Percentiles rank a stretch among this genome's conserved stretches.
Evolutionary conservation across 2,888 invertebrate species (phyloP).

Genomic region (Oxycera nigricornis): DNA sequence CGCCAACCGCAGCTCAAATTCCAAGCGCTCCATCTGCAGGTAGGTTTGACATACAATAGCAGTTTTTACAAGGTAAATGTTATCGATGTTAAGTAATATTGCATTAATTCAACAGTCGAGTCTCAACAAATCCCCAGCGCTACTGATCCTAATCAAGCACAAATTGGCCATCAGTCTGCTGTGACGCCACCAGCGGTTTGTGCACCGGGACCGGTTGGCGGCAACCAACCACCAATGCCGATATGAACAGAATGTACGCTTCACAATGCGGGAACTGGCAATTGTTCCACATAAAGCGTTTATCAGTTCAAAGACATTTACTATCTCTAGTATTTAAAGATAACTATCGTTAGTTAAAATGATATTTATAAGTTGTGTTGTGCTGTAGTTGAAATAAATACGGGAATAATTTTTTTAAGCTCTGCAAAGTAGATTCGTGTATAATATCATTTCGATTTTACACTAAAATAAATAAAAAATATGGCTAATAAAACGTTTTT

Average conservation of each 20-base stretch:
- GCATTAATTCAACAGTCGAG: conserved; percentile 44
- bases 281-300: neutral
- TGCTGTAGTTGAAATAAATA: no score
- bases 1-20: neutral
- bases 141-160: conserved; percentile 48
- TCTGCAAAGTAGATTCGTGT: no score
- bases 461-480: no score
- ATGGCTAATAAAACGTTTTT: no score
- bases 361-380: no score
- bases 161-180: conserved; percentile 53
- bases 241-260: neutral
- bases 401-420: no score
- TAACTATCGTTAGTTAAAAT: no score
- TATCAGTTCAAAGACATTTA: conserved; percentile 24
- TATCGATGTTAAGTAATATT: no score
- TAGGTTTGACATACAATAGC: neutral
- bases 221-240: conserved; percentile 1
- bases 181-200: conserved; percentile 62
- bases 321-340: conserved; percentile 26
- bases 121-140: conserved; percentile 46
- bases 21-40: conserved; percentile 44
- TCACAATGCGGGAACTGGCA: neutral
- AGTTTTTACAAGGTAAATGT: no score
- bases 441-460: no score
- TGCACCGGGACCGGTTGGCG: conserved; percentile 61